Percentiles rank a stretch among this genome's conserved stretches.
Conservation (phyloP, 2,888 invertebrate species). For the Drosophila multiciliata region DNA sequence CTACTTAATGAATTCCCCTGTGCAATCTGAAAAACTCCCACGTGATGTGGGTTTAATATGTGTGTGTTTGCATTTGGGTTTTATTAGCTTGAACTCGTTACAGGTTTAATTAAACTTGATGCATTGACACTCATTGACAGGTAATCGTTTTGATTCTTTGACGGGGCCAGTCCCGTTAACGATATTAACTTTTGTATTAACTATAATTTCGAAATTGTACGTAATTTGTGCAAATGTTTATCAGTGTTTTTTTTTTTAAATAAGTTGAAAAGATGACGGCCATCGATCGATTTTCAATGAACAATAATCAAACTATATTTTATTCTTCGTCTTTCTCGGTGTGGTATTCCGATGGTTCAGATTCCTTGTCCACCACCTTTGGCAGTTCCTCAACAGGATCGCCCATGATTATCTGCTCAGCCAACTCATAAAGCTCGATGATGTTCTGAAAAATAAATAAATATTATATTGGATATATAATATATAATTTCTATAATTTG, state of each 20-base stretch:
- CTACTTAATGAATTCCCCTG: conserved; percentile 35
- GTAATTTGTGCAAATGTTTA: conserved; percentile 1
- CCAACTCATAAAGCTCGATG: conserved; percentile 87
- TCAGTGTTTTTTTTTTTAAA: neutral
- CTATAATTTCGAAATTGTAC: conserved; percentile 23
- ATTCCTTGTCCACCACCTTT: conserved; percentile 34
- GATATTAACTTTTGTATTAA: conserved; percentile 8
- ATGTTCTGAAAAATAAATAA: conserved; percentile 85
- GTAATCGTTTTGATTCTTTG: conserved; percentile 42
- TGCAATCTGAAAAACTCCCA: conserved; percentile 26
- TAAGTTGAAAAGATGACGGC: conserved; percentile 7
- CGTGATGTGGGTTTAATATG: conserved; percentile 15
- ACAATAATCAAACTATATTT: conserved; percentile 19
- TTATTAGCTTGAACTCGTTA: conserved; percentile 53
- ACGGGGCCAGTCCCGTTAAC: conserved; percentile 12
- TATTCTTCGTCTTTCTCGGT: neutral
- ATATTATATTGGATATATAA: neutral
- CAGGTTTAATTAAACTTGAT: conserved; percentile 65
- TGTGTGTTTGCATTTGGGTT: conserved; percentile 37
- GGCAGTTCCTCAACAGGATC: conserved; percentile 60
- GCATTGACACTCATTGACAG: conserved; percentile 57
- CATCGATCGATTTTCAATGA: conserved; percentile 12
- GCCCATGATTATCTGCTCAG: conserved; percentile 87
- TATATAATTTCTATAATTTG: neutral
- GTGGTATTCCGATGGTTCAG: neutral